Percentiles rank a stretch among this genome's conserved stretches.
These are phyloP conservation scores for Lethenteron reissneri DNA, from an alignment of 2,113 vertebrate genomes.

Conservation along the genomic window DNA sequence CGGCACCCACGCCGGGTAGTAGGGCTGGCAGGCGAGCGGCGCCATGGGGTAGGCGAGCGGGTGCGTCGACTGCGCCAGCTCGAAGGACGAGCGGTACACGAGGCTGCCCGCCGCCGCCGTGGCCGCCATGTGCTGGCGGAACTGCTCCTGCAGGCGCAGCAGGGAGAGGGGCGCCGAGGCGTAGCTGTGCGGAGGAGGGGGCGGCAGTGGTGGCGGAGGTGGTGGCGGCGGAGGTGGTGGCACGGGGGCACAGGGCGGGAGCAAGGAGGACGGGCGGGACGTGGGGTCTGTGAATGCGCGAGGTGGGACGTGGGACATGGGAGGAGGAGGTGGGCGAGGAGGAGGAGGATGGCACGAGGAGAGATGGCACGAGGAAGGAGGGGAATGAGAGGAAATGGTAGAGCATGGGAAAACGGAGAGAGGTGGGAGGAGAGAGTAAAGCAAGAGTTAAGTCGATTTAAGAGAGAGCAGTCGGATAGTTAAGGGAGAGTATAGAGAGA, in stretches of 20 bases:
- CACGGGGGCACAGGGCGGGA: constrained; percentile 28
- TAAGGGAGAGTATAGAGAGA: too few species aligned
- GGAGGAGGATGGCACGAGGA: too few species aligned
- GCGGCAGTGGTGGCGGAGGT: constrained; percentile 33
- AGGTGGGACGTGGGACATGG: too few species aligned
- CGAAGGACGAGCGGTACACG: constrained; percentile 86
- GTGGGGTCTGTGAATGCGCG: constrained; percentile 17
- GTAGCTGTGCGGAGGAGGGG: constrained; percentile 73
- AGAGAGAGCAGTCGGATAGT: too few species aligned
- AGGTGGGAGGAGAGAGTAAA: too few species aligned
- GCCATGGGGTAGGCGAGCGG: constrained; percentile 60
- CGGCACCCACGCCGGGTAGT: constrained; percentile 61
- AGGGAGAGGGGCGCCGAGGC: constrained; percentile 90
- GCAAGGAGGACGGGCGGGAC: constrained; percentile 15
- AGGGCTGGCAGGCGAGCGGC: constrained; percentile 83
- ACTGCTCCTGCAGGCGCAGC: constrained; percentile 95
- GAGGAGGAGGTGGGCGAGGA: too few species aligned
- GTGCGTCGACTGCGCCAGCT: constrained; percentile 71
- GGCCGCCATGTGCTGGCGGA: constrained; percentile 95
- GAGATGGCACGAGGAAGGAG: too few species aligned
- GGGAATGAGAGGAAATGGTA: too few species aligned
- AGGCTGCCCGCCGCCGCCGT: constrained; percentile 91
- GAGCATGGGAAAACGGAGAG: too few species aligned
- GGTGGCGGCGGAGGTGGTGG: constrained; percentile 27
- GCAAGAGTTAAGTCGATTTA: too few species aligned